A percentile compares a stretch with the other conserved stretches of the same genome.
Evolutionary conservation across 2,113 vertebrate species (phyloP).

Genomic region (Pseudopodoces humilis): DNA sequence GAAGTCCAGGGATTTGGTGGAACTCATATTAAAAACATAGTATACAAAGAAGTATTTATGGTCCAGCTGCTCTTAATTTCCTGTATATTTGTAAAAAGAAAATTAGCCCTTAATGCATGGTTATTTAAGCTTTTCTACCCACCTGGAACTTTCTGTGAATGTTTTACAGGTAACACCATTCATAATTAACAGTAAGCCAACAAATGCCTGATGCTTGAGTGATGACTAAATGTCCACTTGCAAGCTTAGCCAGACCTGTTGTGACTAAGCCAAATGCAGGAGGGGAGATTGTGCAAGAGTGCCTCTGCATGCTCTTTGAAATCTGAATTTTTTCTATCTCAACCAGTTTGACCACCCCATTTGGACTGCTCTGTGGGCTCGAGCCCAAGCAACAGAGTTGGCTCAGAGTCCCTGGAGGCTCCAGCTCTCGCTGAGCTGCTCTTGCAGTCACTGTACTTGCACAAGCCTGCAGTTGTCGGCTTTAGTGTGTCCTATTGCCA

Average conservation of each 20-base stretch:
- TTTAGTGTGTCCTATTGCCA: neutral
- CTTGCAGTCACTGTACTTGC: neutral
- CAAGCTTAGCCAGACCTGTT: neutral
- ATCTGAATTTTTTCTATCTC: neutral
- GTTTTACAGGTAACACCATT: slow-evolving; percentile 26
- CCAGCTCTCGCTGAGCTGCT: neutral
- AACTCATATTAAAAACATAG: neutral
- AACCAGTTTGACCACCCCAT: accelerated
- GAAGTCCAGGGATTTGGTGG: neutral
- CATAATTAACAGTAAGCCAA: neutral
- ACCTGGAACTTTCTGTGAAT: neutral
- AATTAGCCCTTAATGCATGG: neutral
- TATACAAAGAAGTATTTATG: slow-evolving; percentile 4
- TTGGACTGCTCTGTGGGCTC: neutral
- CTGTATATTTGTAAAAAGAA: slow-evolving; percentile 25
- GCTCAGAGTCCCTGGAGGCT: neutral
- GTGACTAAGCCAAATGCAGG: neutral
- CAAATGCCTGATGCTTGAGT: neutral
- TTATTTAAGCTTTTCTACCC: slow-evolving; percentile 5
- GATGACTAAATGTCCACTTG: neutral
- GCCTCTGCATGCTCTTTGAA: neutral
- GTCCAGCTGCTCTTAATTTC: slow-evolving; percentile 45
- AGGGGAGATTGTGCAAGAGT: neutral
- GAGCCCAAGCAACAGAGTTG: neutral
- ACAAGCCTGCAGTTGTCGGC: neutral